Evolutionary conservation across 2,888 invertebrate genomes (phyloP), one percentile per base, ranked within the genome.

Genomic region (Euzophera pinguis): DNA sequence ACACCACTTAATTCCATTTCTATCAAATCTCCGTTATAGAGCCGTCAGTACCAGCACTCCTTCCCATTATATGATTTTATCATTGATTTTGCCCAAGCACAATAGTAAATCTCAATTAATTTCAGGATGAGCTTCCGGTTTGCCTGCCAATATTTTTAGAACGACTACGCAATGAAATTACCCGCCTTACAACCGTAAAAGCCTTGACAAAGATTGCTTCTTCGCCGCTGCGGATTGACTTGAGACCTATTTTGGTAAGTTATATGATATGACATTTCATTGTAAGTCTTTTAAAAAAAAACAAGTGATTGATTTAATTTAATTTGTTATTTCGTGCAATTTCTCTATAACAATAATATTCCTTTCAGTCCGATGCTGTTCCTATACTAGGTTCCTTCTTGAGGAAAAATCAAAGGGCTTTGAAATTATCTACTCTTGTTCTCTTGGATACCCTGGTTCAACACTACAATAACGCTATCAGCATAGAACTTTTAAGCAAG

Each of bases 101-200:
- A 35, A 42, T 16, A 9, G n/a, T n/a, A n/a, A n/a, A 7, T 38
- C n/a, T 27, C 10, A 34, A 8, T 52, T 47, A 17, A n/a, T 80
- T 85, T 14, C 76, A 92, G 82, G 78, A 88, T 50, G 97, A 98
- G 78, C 90, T 99, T 52, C 93, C 92, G 0, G 92, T 93, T 4
- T 99, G 98, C 78, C 91, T 99, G 59, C 98, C 99, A 6, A 95
- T 99, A 73, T 97, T 99, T 78, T 89, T 99, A 79, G 99, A 99
- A 76, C 93, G 99, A 64, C 89, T 99, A 52, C 94, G 95, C 61
- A 99, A 99, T 79, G 99, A 99, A 90, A 99, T 99, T 50, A 99
- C 99, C 0, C 93, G 99, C 17, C 91, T 99, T 34, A 98, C 98
- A 3, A 97, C 99, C 1, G 98, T 99, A 0, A 99, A 98, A 79